Evolutionary conservation across 1,140 invertebrate genomes (phyloP), one percentile per base, ranked within the genome.

Genomic region (Lanistes nyassanus): DNA sequence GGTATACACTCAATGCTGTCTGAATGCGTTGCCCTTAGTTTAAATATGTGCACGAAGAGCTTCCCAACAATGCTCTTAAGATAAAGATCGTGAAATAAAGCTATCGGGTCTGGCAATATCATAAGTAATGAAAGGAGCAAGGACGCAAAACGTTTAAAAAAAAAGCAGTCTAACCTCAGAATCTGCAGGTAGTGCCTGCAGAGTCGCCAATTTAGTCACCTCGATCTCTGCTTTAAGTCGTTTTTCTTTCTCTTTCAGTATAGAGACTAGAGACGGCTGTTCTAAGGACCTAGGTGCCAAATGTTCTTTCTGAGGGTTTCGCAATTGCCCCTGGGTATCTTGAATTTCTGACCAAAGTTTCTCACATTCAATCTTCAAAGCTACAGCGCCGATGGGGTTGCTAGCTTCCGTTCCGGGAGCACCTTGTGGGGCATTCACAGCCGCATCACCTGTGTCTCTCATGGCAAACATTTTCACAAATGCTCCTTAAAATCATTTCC

Each of bases 161-260:
- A n/a, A n/a, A n/a, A n/a, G n/a, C n/a, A n/a, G 2, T 31, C 70
- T 29, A 42, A 72, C 70, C 70, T 62, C 26, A n/a, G 56, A 13
- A 39, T 62, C n/a, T 21, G 37, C 60, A 4, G 70, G 55, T 6
- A 42, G 56, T 19, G 70, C 42, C n/a, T 26, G 34, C 1, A 36
- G 55, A 13, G n/a, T 34, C 7, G n/a, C n/a, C 0, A n/a, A 26
- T 62, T 62, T 72, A 13, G 36, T 6, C 19, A 72, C n/a, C 36
- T 53, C 55, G 21, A 62, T 39, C 19, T 72, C 70, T 39, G 70
- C 70, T 42, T 56, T 60, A 37, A 72, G 36, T 1, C 55, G 70
- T 37, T 56, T 53, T 37, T 72, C 70, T n/a, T 72, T 72, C 36
- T 72, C 70, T 39, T 37, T 37, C n/a, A 72, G 70, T 31, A 72